Conservation (phyloP, 2,797 vertebrate genomes). For the Callimico goeldii region DNA sequence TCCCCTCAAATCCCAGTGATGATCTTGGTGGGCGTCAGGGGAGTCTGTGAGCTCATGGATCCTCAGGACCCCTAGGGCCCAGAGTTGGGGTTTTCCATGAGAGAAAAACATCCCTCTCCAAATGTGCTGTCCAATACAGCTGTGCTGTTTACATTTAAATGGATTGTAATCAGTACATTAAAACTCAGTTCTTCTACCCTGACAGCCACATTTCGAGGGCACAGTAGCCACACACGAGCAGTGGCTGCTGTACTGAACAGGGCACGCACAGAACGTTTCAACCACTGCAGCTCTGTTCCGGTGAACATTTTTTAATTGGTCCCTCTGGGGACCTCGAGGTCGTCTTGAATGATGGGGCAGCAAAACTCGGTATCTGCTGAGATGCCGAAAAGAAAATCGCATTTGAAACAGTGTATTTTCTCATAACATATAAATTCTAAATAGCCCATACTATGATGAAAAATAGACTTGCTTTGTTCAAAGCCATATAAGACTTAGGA, state of each 20-base stretch:
- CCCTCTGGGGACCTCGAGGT: background rate
- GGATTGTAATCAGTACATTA: background rate
- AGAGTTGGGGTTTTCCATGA: background rate
- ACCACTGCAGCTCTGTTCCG: rapidly evolving
- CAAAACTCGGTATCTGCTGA: background rate
- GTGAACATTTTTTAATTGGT: background rate
- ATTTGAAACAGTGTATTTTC: background rate
- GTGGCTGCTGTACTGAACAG: background rate
- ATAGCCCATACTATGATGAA: background rate
- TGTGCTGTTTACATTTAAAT: background rate
- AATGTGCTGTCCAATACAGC: background rate
- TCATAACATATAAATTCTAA: background rate
- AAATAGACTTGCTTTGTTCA: background rate
- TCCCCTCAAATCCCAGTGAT: background rate
- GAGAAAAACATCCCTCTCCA: background rate
- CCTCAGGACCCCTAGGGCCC: background rate
- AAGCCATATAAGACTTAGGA: background rate
- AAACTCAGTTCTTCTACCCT: background rate
- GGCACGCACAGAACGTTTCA: background rate
- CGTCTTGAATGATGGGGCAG: background rate
- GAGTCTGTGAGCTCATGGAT: background rate
- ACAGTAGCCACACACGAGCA: rapidly evolving
- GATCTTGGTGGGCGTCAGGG: background rate
- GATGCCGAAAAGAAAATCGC: background rate
- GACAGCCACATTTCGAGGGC: rapidly evolving